Evolutionary conservation across 2,888 invertebrate species (phyloP).

Genomic region (Cremastinae sp.): DNA sequence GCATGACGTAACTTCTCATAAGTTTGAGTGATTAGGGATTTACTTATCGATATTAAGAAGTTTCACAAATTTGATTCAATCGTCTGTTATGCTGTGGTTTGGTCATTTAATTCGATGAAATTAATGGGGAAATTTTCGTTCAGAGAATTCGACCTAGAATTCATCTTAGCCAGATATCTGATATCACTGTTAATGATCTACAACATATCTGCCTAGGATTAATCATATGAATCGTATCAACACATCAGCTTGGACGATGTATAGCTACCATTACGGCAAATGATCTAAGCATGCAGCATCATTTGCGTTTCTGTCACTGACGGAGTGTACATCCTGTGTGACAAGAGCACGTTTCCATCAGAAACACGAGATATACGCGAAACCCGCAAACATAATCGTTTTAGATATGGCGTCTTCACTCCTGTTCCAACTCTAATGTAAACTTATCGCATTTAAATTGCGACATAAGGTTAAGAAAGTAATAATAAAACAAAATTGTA

Average conservation of each 20-base stretch:
- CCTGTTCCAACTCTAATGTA: no score
- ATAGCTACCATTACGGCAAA: slow-evolving; percentile 24
- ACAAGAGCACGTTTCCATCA: slow-evolving; percentile 2
- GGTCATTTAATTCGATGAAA: no score
- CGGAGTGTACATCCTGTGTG: neutral
- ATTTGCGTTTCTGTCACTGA: slow-evolving; percentile 16
- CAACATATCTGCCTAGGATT: slow-evolving; percentile 18
- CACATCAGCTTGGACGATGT: neutral
- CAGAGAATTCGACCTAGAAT: neutral
- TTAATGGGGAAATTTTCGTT: no score
- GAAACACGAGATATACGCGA: slow-evolving; percentile 3
- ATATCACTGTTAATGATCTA: slow-evolving; percentile 34
- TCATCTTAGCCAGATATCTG: slow-evolving; percentile 22
- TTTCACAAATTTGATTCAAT: no score
- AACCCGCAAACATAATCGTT: neutral
- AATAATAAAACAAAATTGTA: no score
- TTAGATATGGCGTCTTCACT: no score
- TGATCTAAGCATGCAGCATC: slow-evolving; percentile 19
- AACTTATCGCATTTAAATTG: no score
- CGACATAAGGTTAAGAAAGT: no score
- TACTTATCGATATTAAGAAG: no score
- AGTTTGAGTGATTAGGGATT: no score
- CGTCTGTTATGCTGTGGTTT: no score
- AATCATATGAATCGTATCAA: slow-evolving; percentile 17
- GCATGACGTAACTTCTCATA: no score